These are phyloP conservation scores for Phocoena phocoena DNA, from an alignment of 2,113 vertebrate genomes.

Conservation along the genomic window DNA sequence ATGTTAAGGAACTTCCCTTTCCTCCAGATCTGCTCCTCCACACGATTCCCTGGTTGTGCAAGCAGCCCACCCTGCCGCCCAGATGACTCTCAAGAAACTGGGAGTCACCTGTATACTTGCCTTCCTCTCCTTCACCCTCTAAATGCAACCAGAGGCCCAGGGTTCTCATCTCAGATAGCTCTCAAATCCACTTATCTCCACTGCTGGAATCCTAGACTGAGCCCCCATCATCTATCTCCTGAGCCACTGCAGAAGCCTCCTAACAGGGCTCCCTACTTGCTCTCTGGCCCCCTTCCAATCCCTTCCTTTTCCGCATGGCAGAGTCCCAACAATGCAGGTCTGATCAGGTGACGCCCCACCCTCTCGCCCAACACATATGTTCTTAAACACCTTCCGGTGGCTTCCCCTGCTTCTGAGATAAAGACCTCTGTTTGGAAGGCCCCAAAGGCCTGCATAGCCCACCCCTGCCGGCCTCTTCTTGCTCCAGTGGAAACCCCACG, in stretches of 20 bases:
- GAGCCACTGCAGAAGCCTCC: not conserved
- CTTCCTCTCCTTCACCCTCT: not conserved
- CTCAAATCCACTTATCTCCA: not conserved
- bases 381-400: not conserved
- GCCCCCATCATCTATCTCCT: not conserved
- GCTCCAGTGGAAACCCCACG: not conserved
- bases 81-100: not conserved
- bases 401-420: not conserved
- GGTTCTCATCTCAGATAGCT: not conserved
- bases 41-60: not conserved
- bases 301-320: not conserved
- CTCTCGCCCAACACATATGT: not conserved
- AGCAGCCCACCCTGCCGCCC: not conserved
- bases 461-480: not conserved
- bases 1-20: not conserved
- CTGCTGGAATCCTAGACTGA: not conserved
- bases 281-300: not conserved
- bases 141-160: not conserved
- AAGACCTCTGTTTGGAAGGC: slow-evolving; percentile 15
- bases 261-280: not conserved
- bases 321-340: not conserved
- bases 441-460: not conserved
- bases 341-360: not conserved
- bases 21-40: not conserved
- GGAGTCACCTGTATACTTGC: not conserved